These are phyloP conservation scores for Atethmia centrago DNA, from an alignment of 2,888 invertebrate genomes.

Conservation along the genomic window DNA sequence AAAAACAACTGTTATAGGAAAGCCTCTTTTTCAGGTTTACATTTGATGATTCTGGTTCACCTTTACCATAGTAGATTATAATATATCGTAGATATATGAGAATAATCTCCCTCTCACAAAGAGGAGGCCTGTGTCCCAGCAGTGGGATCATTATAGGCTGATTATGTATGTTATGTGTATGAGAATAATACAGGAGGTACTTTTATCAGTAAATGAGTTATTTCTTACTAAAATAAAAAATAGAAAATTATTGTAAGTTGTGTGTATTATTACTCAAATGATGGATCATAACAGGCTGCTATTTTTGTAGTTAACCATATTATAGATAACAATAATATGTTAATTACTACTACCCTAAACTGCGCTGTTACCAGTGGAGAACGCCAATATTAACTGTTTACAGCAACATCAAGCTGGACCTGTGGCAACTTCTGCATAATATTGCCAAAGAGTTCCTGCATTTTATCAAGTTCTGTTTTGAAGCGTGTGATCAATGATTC, in stretches of 20 bases:
- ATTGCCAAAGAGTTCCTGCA: constrained; percentile 61
- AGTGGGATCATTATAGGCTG: no score
- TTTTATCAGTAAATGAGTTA: no score
- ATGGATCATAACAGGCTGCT: neutral
- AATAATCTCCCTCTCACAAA: no score
- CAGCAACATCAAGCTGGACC: constrained; percentile 21
- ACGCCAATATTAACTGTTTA: neutral
- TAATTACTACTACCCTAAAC: neutral
- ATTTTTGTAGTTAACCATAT: neutral
- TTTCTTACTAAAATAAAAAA: neutral
- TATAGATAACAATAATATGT: neutral
- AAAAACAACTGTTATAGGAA: neutral
- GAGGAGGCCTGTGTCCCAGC: no score
- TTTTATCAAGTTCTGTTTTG: constrained; percentile 65
- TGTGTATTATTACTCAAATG: neutral
- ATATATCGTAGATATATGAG: no score
- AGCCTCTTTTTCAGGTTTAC: neutral
- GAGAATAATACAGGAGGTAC: no score
- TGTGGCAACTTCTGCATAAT: constrained; percentile 69
- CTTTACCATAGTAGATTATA: no score
- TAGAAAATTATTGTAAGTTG: neutral
- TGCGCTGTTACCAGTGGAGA: neutral
- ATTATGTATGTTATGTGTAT: no score
- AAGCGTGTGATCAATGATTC: constrained; percentile 69
- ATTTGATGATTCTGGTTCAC: neutral